Percentiles rank a stretch among this genome's conserved stretches.
These are phyloP conservation scores for Drosophila mayaguana DNA, from an alignment of 2,888 invertebrate genomes.

Conservation along the genomic window DNA sequence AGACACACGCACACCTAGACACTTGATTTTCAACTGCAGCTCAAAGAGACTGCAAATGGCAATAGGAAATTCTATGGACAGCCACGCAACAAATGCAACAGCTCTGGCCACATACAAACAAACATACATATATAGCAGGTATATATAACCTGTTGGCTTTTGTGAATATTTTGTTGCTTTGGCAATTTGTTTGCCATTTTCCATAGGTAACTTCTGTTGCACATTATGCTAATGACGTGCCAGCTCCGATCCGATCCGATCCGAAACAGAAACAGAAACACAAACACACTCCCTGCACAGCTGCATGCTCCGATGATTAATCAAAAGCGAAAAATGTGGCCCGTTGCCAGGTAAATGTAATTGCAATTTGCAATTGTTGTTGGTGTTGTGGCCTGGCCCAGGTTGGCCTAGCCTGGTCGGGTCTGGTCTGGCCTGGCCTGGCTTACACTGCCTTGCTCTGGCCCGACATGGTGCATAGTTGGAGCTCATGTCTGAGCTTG, in stretches of 20 bases:
- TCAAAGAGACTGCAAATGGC: slow-evolving; percentile 48
- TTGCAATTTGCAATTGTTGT: slow-evolving; percentile 71
- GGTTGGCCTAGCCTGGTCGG: slow-evolving; percentile 26
- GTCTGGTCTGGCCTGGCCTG: slow-evolving; percentile 20
- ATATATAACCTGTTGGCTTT: slow-evolving; percentile 61
- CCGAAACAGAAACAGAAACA: slow-evolving; percentile 34
- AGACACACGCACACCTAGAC: slow-evolving; percentile 8
- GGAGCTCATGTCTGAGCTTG: slow-evolving; percentile 32
- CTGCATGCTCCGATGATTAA: slow-evolving; percentile 73
- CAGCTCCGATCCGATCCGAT: slow-evolving; percentile 49
- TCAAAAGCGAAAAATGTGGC: slow-evolving; percentile 68
- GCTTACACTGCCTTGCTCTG: slow-evolving; percentile 10
- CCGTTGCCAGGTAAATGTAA: slow-evolving; percentile 68
- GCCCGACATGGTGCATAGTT: slow-evolving; percentile 38
- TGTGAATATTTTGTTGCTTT: slow-evolving; percentile 38
- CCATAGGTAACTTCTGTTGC: slow-evolving; percentile 75
- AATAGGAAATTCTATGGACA: slow-evolving; percentile 64
- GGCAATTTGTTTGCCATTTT: slow-evolving; percentile 79
- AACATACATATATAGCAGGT: neutral
- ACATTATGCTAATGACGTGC: slow-evolving; percentile 80
- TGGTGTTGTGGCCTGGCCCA: slow-evolving; percentile 17
- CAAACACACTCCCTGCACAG: slow-evolving; percentile 40
- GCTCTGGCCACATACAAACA: neutral
- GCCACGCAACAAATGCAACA: slow-evolving; percentile 55
- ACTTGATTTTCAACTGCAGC: slow-evolving; percentile 27